Percentiles rank a stretch among this genome's conserved stretches.
Conservation (phyloP, 2,797 vertebrate species). For the Sus cebifrons region DNA sequence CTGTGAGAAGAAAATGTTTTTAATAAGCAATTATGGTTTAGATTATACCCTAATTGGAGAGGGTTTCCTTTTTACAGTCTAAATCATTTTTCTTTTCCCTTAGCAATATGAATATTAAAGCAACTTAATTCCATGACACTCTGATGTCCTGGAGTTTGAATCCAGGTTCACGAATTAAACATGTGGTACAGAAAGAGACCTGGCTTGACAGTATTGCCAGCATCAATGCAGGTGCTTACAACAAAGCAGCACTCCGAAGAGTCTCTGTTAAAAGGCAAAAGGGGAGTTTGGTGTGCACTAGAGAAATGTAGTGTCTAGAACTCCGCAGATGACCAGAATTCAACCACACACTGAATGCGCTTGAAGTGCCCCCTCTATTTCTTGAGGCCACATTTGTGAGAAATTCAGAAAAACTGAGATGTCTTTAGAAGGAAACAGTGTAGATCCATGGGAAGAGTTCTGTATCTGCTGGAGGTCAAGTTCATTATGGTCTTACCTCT, state of each 20-base stretch:
- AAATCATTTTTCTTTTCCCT: slow-evolving; percentile 65
- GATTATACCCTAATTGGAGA: slow-evolving; percentile 74
- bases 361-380: neutral
- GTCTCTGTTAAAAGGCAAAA: neutral
- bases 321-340: neutral
- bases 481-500: neutral
- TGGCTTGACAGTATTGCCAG: neutral
- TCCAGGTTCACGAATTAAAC: neutral
- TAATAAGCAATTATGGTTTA: slow-evolving; percentile 65
- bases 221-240: fast-evolving
- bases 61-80: slow-evolving; percentile 48
- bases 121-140: neutral
- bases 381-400: neutral
- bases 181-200: neutral
- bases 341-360: neutral
- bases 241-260: neutral
- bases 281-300: neutral
- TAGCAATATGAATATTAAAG: slow-evolving; percentile 61
- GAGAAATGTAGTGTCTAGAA: neutral
- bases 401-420: neutral
- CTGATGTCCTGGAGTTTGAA: neutral
- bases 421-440: neutral
- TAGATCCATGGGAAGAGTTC: neutral
- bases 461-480: neutral
- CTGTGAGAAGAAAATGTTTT: slow-evolving; percentile 49